Conservation (phyloP, 2,113 vertebrate species). For the Dolichallabes microphthalmus region DNA sequence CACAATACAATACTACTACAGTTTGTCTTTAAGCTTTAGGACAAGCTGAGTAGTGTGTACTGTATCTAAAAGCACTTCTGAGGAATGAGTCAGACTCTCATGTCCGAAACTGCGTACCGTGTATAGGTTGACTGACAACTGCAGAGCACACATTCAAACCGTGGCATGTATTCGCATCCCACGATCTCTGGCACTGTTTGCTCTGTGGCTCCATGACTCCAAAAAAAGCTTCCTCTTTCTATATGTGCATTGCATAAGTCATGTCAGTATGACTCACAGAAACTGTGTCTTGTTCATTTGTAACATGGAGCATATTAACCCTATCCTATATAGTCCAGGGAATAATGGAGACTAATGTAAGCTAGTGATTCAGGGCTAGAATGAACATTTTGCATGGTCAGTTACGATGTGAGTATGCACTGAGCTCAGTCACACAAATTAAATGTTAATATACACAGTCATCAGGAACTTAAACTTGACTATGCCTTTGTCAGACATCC, state of each 20-base stretch:
- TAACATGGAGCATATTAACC: constrained; percentile 49
- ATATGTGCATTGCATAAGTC: constrained; percentile 73
- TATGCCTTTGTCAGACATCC: too few relatives aligned
- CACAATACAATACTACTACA: too few relatives aligned
- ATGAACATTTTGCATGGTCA: background rate
- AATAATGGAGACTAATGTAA: constrained; percentile 13
- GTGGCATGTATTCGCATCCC: constrained; percentile 42
- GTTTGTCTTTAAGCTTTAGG: background rate
- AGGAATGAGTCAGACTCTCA: constrained; percentile 30
- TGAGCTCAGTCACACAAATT: background rate
- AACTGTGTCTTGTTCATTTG: constrained; percentile 58
- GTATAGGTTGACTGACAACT: constrained; percentile 15
- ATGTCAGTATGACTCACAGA: constrained; percentile 74
- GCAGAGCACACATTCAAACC: constrained; percentile 51
- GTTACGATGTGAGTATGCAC: constrained; percentile 13
- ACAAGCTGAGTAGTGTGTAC: background rate
- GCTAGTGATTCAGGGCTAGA: constrained; percentile 14
- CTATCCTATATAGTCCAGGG: background rate
- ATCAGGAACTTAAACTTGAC: background rate
- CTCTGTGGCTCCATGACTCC: constrained; percentile 58
- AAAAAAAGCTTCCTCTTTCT: constrained; percentile 75
- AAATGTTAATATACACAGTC: background rate
- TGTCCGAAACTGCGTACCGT: background rate
- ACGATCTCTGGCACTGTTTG: constrained; percentile 37
- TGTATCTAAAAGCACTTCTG: constrained; percentile 4